Conservation (phyloP, 64 coral and sea anemone species). For the Porites lutea region DNA sequence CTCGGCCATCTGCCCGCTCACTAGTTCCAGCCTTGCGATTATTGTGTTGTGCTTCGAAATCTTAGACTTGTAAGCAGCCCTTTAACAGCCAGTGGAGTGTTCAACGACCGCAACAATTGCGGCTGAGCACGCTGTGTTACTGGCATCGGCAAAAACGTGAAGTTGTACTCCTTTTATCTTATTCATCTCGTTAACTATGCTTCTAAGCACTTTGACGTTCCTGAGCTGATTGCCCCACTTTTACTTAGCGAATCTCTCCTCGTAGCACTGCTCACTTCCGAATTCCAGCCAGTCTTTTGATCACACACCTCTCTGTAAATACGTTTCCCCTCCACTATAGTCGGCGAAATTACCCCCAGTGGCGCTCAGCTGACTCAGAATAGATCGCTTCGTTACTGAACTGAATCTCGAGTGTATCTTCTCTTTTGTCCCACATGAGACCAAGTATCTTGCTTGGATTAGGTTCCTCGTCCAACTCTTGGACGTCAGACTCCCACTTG, state of each 20-base stretch:
- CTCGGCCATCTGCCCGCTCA: conserved; percentile 54
- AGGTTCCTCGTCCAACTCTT: background rate
- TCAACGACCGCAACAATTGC: conserved; percentile 7
- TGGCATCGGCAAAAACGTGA: conserved; percentile 46
- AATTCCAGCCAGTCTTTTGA: background rate
- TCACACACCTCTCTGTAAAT: background rate
- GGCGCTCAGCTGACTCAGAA: background rate
- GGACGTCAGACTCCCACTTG: background rate
- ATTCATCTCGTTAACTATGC: background rate
- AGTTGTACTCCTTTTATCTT: conserved; percentile 1
- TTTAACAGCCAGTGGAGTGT: conserved; percentile 3
- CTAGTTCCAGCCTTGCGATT: conserved; percentile 42
- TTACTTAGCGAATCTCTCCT: background rate
- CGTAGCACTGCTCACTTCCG: background rate
- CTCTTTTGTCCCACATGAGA: background rate
- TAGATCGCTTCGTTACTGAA: background rate
- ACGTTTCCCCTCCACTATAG: background rate
- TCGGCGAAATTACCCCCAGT: background rate
- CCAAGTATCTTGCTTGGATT: conserved; percentile 14
- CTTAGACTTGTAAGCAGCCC: conserved; percentile 42
- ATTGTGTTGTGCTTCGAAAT: conserved; percentile 45
- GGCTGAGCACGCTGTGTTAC: conserved; percentile 29
- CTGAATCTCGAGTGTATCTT: background rate
- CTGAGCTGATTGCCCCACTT: conserved; percentile 31
- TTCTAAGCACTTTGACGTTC: conserved; percentile 20